Percentiles rank a stretch among this genome's conserved stretches.
phyloP scores from a whole-genome alignment of 2,888 invertebrate species.

The Drosophila hamatofila region DNA sequence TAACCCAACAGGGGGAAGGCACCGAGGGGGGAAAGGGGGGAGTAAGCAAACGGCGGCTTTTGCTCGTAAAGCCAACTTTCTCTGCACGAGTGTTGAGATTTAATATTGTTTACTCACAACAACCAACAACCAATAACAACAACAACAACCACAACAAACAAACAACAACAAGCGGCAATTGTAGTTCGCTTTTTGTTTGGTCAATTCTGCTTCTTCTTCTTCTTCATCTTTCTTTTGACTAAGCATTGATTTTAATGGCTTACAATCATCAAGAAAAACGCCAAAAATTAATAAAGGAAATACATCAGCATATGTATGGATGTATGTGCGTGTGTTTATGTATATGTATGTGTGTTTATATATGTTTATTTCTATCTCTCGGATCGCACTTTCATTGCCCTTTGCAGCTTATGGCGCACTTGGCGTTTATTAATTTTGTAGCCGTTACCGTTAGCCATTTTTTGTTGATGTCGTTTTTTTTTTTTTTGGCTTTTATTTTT shows the following conservation, averaged over 20 bases:
- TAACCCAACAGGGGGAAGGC: neutral
- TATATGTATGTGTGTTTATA: neutral
- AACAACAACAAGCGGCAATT: conserved; percentile 50
- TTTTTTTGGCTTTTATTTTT: conserved; percentile 5
- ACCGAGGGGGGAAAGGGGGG: neutral
- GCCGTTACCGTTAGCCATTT: conserved; percentile 41
- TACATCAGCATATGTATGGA: conserved; percentile 22
- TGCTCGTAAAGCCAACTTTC: conserved; percentile 70
- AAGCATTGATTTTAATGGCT: conserved; percentile 77
- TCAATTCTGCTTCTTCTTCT: conserved; percentile 24
- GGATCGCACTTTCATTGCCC: conserved; percentile 76
- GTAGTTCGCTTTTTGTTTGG: conserved; percentile 50
- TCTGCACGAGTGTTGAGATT: conserved; percentile 79
- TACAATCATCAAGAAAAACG: conserved; percentile 50
- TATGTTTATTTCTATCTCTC: conserved; percentile 12
- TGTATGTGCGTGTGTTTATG: conserved; percentile 4
- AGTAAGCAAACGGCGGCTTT: conserved; percentile 31
- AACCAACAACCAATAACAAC: conserved; percentile 38
- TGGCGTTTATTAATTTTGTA: conserved; percentile 72
- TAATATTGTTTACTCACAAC: conserved; percentile 74
- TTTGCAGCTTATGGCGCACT: conserved; percentile 59
- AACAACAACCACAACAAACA: conserved; percentile 29
- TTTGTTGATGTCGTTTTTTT: conserved; percentile 13
- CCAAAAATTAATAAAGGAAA: conserved; percentile 63
- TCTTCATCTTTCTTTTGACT: conserved; percentile 14